A percentile compares a stretch with the other conserved stretches of the same genome.
Evolutionary conservation across 2,888 invertebrate species (phyloP).

Genomic region (Drosophila mimica): DNA sequence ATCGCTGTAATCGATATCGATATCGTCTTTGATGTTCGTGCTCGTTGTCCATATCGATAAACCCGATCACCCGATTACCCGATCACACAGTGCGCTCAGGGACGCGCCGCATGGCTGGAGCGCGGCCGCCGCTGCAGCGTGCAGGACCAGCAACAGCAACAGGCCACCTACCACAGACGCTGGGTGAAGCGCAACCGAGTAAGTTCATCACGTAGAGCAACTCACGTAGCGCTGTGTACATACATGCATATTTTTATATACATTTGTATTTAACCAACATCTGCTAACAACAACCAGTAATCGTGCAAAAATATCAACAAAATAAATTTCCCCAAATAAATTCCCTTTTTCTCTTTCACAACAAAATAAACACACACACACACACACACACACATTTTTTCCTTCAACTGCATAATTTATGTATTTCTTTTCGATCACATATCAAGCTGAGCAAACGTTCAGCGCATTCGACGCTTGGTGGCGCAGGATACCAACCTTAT

Average conservation of each 20-base stretch:
- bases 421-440: constrained; percentile 41
- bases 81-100: constrained; percentile 89
- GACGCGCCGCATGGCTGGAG: constrained; percentile 94
- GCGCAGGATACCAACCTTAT: constrained; percentile 44
- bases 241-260: constrained; percentile 12
- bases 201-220: constrained; percentile 79
- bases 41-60: constrained; percentile 55
- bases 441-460: constrained; percentile 50
- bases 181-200: constrained; percentile 96
- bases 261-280: neutral
- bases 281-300: constrained; percentile 15
- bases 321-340: neutral
- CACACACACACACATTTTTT: constrained; percentile 2
- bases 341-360: constrained; percentile 3
- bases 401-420: constrained; percentile 22
- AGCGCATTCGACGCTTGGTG: constrained; percentile 67
- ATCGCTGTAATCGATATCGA: constrained; percentile 50
- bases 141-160: constrained; percentile 89
- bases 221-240: constrained; percentile 37
- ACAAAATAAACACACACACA: constrained; percentile 2
- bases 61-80: constrained; percentile 15
- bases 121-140: constrained; percentile 88
- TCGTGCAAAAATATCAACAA: constrained; percentile 4
- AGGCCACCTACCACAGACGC: constrained; percentile 88
- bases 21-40: constrained; percentile 58